Evolutionary conservation across 2,113 vertebrate species (phyloP).

Genomic region (Hiodon tergisus): DNA sequence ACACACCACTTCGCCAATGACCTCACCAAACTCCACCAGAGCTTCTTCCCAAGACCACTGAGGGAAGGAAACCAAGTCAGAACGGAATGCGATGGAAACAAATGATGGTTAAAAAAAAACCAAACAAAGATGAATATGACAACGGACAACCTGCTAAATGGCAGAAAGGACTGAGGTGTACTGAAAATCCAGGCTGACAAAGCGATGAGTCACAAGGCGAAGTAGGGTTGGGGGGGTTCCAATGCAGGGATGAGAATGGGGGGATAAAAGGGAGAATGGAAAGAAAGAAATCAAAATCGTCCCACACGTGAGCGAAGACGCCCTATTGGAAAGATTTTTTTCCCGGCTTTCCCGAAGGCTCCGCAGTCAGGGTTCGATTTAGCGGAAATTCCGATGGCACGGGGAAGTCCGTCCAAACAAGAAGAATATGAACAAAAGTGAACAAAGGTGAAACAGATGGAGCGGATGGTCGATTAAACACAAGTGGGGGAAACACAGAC

Average conservation of each 20-base stretch:
- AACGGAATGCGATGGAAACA: slow-evolving; percentile 58
- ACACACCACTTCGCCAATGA: slow-evolving; percentile 37
- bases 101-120: slow-evolving; percentile 42
- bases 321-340: slow-evolving; percentile 37
- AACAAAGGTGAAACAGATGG: slow-evolving; percentile 47
- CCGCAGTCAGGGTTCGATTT: slow-evolving; percentile 43
- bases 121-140: slow-evolving; percentile 51
- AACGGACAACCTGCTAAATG: slow-evolving; percentile 37
- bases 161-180: slow-evolving; percentile 39
- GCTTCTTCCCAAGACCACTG: slow-evolving; percentile 47
- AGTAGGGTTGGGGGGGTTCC: slow-evolving; percentile 27
- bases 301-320: slow-evolving; percentile 44
- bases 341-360: slow-evolving; percentile 41
- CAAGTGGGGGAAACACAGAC: slow-evolving; percentile 52
- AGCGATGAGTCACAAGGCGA: slow-evolving; percentile 29
- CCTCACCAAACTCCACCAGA: slow-evolving; percentile 25
- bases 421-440: slow-evolving; percentile 45
- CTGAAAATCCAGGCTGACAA: slow-evolving; percentile 42
- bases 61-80: slow-evolving; percentile 64
- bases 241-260: slow-evolving; percentile 34
- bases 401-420: slow-evolving; percentile 49
- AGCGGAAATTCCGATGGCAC: slow-evolving; percentile 43
- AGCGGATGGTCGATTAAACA: slow-evolving; percentile 42
- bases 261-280: slow-evolving; percentile 41
- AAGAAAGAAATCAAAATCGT: slow-evolving; percentile 28